Evolutionary conservation across 2,888 invertebrate species (phyloP), one percentile per base, ranked within the genome.

Genomic region (Chrysolina oricalcia): DNA sequence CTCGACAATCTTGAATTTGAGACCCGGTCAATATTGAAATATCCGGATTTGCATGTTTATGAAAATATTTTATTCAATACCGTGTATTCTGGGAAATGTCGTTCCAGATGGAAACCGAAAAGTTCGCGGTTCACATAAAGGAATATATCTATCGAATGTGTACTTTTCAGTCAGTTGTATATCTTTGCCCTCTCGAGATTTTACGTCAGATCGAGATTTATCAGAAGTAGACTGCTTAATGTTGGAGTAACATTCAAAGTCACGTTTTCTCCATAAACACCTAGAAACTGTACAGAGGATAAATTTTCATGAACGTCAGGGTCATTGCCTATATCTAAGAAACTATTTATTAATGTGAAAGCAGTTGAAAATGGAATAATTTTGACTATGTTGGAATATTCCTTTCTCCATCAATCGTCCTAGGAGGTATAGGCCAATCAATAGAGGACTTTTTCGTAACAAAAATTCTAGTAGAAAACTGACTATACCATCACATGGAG

Each of bases 61-160:
- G 65, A 56, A 66, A 72, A 72, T 56, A 72, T 72, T 66, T 66
- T 56, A 72, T 72, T 72, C 66, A 66, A 66, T 66, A 56, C 35
- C 56, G 56, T 71, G 23, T n/a, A n/a, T 27, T 68, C 13, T 17
- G 64, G 21, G 50, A 43, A 23, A 64, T 66, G 56, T 65, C 56
- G 27, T 19, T 53, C 40, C 35, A 53, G 17, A 68, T 68, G 11
- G 53, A 53, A 53, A 67, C 50, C 27, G 50, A 8, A 67, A 50
- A 27, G 50, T 53, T 53, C n/a, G 17, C 40, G 17, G 17, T 50
- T 68, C 27, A 8, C 23, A 35, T 53, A 50, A 40, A 21, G 19
- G 19, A 15, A 27, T 19, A 68, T 68, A 13, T 53, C 53, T 13
- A 35, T 35, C 59, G 59, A 59, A 59, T 59, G 9, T 35, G n/a